phyloP scores from a whole-genome alignment of 2,797 vertebrate genomes.

The Sebastes alutus region DNA sequence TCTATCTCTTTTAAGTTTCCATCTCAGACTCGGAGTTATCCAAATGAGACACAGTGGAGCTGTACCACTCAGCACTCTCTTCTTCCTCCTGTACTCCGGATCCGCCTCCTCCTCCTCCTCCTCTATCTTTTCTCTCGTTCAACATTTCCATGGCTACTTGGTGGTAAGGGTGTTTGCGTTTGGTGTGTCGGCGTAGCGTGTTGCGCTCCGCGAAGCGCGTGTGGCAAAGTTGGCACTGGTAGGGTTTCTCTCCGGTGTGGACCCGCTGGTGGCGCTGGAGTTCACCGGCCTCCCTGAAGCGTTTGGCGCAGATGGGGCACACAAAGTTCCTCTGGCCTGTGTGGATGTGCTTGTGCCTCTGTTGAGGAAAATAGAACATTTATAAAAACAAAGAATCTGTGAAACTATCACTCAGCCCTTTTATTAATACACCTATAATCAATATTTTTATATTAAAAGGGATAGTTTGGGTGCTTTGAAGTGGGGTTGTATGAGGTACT shows the following conservation, averaged over 20 bases:
- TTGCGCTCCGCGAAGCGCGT: slow-evolving; percentile 92
- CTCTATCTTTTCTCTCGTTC: slow-evolving; percentile 67
- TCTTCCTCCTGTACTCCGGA: slow-evolving; percentile 74
- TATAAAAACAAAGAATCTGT: not conserved
- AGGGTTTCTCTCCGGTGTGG: slow-evolving; percentile 93
- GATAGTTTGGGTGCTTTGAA: no score
- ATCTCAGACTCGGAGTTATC: slow-evolving; percentile 78
- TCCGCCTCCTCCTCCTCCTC: slow-evolving; percentile 43
- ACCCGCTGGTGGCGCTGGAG: slow-evolving; percentile 91
- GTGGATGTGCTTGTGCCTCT: slow-evolving; percentile 93
- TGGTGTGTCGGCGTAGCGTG: slow-evolving; percentile 90
- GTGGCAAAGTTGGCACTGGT: slow-evolving; percentile 91
- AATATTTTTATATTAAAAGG: not conserved
- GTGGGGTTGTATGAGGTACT: no score
- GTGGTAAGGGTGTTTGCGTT: slow-evolving; percentile 89
- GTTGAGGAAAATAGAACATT: not conserved
- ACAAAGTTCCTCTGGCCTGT: slow-evolving; percentile 90
- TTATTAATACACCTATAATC: not conserved
- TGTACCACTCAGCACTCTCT: slow-evolving; percentile 86
- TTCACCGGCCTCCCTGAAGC: slow-evolving; percentile 92
- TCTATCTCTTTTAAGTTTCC: slow-evolving; percentile 58
- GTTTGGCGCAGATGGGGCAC: slow-evolving; percentile 89
- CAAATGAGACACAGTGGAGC: slow-evolving; percentile 80
- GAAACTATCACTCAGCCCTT: not conserved
- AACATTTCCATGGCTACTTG: slow-evolving; percentile 82